Percentiles rank a stretch among this genome's conserved stretches.
Evolutionary conservation across 2,113 vertebrate genomes (phyloP).

Genomic region (Istiophorus platypterus): DNA sequence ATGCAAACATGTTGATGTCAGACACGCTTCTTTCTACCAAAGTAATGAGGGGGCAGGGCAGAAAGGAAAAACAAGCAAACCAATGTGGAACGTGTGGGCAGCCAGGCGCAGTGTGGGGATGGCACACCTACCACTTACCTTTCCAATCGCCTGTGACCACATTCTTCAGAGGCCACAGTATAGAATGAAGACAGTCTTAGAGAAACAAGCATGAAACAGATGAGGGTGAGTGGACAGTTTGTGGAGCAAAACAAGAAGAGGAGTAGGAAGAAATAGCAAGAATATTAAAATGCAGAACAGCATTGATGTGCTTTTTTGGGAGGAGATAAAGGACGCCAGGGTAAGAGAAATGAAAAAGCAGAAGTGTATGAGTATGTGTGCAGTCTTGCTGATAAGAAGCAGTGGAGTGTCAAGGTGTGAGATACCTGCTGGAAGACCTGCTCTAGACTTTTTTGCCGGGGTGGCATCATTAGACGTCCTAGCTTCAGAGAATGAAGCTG

Average conservation of each 20-base stretch:
- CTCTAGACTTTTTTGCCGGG: conserved; percentile 91
- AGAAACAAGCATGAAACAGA: conserved; percentile 70
- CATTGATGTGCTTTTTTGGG: conserved; percentile 1
- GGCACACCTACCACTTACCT: conserved; percentile 76
- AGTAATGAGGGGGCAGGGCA: background rate
- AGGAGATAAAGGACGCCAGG: conserved; percentile 7
- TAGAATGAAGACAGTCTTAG: conserved; percentile 79
- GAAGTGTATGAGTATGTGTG: conserved; percentile 50
- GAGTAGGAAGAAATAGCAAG: conserved; percentile 7
- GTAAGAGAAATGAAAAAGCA: conserved; percentile 60
- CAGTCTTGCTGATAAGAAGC: conserved; percentile 17
- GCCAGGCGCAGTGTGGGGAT: conserved; percentile 34
- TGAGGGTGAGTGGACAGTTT: conserved; percentile 50
- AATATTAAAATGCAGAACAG: conserved; percentile 42
- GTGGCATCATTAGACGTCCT: conserved; percentile 84
- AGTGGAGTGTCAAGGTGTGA: conserved; percentile 10
- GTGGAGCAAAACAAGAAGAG: conserved; percentile 40
- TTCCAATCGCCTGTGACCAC: conserved; percentile 75
- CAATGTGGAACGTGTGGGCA: conserved; percentile 28
- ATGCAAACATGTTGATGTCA: conserved; percentile 58
- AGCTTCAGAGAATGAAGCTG: conserved; percentile 94
- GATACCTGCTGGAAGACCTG: conserved; percentile 88
- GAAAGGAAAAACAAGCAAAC: conserved; percentile 25
- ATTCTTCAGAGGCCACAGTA: conserved; percentile 82
- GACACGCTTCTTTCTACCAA: conserved; percentile 2